phyloP scores from a whole-genome alignment of 2,888 invertebrate species.

The Dorcus parallelipipedus region DNA sequence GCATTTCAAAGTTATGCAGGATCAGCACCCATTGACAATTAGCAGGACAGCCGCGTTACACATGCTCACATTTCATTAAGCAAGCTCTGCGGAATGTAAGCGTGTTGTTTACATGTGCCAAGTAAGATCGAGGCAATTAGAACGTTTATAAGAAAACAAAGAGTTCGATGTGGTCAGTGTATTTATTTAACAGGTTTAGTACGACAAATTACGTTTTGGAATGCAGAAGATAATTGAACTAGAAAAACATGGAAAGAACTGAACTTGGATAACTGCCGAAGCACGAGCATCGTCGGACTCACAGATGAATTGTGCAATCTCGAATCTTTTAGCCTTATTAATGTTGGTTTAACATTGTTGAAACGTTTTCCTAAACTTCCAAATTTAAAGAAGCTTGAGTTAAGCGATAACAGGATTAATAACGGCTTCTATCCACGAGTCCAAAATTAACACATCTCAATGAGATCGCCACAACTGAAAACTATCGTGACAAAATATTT shows the following conservation, averaged over 20 bases:
- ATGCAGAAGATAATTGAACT: conserved; percentile 96
- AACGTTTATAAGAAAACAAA: too few species aligned
- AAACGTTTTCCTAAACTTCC: conserved; percentile 95
- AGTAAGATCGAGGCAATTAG: too few species aligned
- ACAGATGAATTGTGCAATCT: conserved; percentile 90
- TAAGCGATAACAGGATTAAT: conserved; percentile 91
- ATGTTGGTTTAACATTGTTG: conserved; percentile 90
- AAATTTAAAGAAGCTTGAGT: conserved; percentile 87
- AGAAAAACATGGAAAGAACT: conserved; percentile 91
- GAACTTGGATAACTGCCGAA: conserved; percentile 95
- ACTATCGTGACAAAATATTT: conserved; percentile 92
- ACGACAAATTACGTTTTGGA: conserved; percentile 22
- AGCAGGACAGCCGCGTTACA: too few species aligned
- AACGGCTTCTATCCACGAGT: conserved; percentile 84
- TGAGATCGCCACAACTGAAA: conserved; percentile 84
- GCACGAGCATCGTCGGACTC: conserved; percentile 87
- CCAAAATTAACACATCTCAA: conserved; percentile 89
- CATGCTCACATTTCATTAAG: too few species aligned
- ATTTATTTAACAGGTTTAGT: conserved; percentile 7
- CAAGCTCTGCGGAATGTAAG: too few species aligned
- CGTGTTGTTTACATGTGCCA: too few species aligned
- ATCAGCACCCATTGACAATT: too few species aligned
- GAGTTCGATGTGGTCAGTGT: conserved; percentile 20
- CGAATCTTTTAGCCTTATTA: conserved; percentile 89
- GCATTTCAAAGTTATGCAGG: too few species aligned